phyloP scores from a whole-genome alignment of 2,113 vertebrate species.

The Scopus umbretta region DNA sequence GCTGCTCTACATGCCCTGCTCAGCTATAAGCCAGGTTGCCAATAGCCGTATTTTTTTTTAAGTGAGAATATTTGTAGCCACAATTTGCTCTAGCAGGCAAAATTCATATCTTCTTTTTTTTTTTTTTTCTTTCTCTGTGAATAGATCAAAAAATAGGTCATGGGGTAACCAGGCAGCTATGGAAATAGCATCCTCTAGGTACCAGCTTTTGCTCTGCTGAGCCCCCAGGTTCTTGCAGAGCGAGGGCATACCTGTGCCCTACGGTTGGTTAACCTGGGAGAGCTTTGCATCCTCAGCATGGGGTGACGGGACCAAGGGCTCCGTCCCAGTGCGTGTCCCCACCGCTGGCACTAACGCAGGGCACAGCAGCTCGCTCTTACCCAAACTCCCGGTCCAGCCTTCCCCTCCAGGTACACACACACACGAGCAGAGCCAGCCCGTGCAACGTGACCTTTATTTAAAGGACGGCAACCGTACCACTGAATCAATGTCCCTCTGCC shows the following conservation, averaged over 20 bases:
- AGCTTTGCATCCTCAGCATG: background rate
- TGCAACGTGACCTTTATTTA: constrained; percentile 43
- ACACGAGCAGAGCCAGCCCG: background rate
- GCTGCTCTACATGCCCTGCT: constrained; percentile 9
- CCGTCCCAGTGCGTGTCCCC: background rate
- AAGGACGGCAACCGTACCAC: constrained; percentile 17
- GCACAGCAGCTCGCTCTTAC: background rate
- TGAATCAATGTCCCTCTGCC: constrained; percentile 27
- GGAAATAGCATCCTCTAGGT: background rate
- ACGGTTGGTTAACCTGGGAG: rapidly evolving
- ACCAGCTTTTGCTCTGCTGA: background rate
- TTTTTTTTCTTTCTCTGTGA: background rate
- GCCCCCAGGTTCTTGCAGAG: background rate
- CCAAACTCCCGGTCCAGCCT: background rate
- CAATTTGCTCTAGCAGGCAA: constrained; percentile 26
- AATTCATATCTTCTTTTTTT: background rate
- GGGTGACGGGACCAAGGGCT: background rate
- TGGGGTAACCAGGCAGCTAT: background rate
- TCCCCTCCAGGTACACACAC: background rate
- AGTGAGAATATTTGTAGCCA: constrained; percentile 29
- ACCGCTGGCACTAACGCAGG: rapidly evolving
- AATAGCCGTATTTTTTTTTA: background rate
- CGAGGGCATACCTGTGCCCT: background rate
- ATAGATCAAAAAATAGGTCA: background rate
- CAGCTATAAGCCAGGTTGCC: background rate